Base-by-base conservation (phyloP, 2,797 vertebrate genomes). In the Clarias platycephalus region DNA sequence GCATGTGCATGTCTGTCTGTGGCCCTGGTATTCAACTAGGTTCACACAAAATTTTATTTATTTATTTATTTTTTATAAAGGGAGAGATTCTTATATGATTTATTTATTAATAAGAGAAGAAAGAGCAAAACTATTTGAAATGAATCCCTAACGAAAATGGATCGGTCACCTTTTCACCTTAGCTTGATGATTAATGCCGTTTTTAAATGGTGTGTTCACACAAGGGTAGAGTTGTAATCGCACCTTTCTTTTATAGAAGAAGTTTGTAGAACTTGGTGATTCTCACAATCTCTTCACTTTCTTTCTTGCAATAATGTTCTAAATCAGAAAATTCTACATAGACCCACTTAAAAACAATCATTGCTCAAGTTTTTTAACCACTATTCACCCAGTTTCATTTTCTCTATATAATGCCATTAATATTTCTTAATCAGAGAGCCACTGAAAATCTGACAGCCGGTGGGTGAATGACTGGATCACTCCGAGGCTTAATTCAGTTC, bases 1-100 rank as follows among this genome's bases (percentile, higher is more conserved):
- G 24, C 57, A 58, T 60, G 60, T 34, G 34, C 60, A 62, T 55
- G 64, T 62, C 31, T 82, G n/a, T 86, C 37, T 78, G n/a, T 26
- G 22, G 49, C 60, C 31, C 66, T 58, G 70, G 26, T 70, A n/a
- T 79, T 40, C 16, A 68, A 57, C 26, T 67, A 62, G 9, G 53
- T 55, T 66, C 8, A 3, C 34, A 40, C 34, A 63, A 40, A 78
- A 62, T 18, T 62, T 8, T 20, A 8, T 15, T n/a, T 31, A 3
- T 53, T 75, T 44, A n/a, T 49, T 71, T 1, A 5, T 16, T 64
- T 28, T n/a, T 13, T 5, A 31, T 67, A 0, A 57, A 75, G 55
- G 26, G 28, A 12, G 31, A 24, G 24, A n/a, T 26, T 53, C 62
- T 6, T 18, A 7, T 66, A 10, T 66, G 5, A 5, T 34, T 34